A percentile compares a stretch with the other conserved stretches of the same genome.
Evolutionary conservation across 2,113 vertebrate species (phyloP).

Genomic region (Lipotes vexillifer): DNA sequence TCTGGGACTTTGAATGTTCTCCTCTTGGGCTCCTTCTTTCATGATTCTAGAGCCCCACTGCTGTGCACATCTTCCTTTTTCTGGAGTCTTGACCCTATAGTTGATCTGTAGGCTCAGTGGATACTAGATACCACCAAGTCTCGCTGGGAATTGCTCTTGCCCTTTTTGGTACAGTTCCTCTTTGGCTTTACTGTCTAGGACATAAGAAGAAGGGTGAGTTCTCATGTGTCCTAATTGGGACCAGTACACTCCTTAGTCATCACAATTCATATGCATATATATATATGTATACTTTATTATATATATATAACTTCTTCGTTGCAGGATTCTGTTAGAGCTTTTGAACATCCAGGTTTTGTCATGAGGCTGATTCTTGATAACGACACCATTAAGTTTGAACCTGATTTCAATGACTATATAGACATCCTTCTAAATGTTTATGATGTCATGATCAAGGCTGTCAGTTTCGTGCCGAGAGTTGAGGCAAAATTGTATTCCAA

Average conservation of each 20-base stretch:
- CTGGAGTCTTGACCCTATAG: not conserved
- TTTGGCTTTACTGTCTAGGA: not conserved
- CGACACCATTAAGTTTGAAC: conserved; percentile 84
- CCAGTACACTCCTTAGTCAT: not conserved
- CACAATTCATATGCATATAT: not conserved
- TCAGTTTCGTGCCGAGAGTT: conserved; percentile 85
- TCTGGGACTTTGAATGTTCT: not conserved
- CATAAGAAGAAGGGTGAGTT: not conserved
- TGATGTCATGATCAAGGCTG: conserved; percentile 84
- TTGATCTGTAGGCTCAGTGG: not conserved
- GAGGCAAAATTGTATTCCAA: conserved; percentile 88
- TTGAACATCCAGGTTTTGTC: conserved; percentile 86
- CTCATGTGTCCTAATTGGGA: not conserved
- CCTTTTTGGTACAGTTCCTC: not conserved
- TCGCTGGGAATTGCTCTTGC: not conserved
- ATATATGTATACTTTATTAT: not conserved
- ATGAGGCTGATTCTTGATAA: conserved; percentile 84
- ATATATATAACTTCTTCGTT: not conserved
- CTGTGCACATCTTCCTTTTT: not conserved
- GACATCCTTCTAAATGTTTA: conserved; percentile 83
- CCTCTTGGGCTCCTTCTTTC: not conserved
- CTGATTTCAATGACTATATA: conserved; percentile 83
- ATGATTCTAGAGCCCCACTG: not conserved
- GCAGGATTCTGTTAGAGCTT: conserved; percentile 82
- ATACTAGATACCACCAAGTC: not conserved